Percentiles rank a stretch among this genome's conserved stretches.
Evolutionary conservation across 1,140 invertebrate genomes (phyloP).

Genomic region (Trinorchestia longiramus): DNA sequence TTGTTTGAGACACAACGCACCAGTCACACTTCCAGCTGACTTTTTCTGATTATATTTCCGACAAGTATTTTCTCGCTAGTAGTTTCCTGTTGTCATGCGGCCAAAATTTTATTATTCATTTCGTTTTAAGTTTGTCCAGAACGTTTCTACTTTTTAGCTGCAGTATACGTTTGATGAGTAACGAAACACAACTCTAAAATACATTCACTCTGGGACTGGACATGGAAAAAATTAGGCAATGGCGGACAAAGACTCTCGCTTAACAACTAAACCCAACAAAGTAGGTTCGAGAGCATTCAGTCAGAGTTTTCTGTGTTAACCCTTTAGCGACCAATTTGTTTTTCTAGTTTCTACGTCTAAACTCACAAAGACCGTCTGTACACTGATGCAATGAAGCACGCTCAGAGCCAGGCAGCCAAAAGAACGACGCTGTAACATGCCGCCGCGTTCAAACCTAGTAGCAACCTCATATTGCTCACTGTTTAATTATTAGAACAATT

Average conservation of each 20-base stretch:
- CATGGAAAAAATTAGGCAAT: background rate
- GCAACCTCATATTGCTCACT: no score
- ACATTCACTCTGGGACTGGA: background rate
- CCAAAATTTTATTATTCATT: background rate
- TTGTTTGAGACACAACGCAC: background rate
- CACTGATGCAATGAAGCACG: no score
- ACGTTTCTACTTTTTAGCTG: background rate
- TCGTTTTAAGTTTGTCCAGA: background rate
- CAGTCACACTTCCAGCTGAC: background rate
- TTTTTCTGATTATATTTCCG: background rate
- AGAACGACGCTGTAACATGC: no score
- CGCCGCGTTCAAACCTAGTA: no score
- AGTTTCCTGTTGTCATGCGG: background rate
- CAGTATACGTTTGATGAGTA: background rate
- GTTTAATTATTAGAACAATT: no score
- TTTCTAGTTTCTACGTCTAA: no score
- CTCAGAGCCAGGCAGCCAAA: no score
- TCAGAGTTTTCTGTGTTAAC: no score
- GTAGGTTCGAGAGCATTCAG: background rate
- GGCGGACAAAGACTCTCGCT: background rate
- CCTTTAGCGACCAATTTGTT: no score
- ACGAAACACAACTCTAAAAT: background rate
- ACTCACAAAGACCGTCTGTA: no score
- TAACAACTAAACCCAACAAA: background rate
- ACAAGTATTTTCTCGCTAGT: background rate